Base-by-base conservation (phyloP, 2,113 vertebrate genomes). In the Stegostoma tigrinum region DNA sequence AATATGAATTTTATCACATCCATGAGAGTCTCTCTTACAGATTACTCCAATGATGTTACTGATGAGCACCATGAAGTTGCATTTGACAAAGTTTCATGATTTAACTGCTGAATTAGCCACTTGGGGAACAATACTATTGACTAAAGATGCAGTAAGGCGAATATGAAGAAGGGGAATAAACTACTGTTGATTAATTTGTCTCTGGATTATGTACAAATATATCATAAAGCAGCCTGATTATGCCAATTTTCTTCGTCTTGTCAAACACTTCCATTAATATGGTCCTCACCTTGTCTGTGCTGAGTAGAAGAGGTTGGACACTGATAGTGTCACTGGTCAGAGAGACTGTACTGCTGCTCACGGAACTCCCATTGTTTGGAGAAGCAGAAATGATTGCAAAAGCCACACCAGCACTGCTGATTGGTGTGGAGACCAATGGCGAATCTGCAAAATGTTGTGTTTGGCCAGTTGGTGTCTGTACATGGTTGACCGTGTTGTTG, bases 301-400 rank as follows among this genome's bases (percentile, higher is more conserved):
- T 98, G 97, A 98, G 98, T 97, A 98, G 97, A 61, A 98, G 98
- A 0, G 98, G 98, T 95, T 98, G 98, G 87, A 99, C 99, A 96
- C 98, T 98, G 96, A 99, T 97, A 93, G 98, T 97, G 95, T 99
- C 98, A 10, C 97, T 98, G 97, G 98, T 97, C 96, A 98, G 96
- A 0, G 98, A 98, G 96, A 98, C 97, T 4, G 98, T 96, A 48
- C 97, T 97, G 91, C 97, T 97, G 96, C 96, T 96, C 94, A 97
- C 61, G 0, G 98, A 96, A 55, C 96, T 64, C 27, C 97, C 97
- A 97, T 97, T 97, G 96, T 97, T 97, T 90, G 98, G 97, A 8
- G 98, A 98, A 24, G 98, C 97, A 96, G 99, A 98, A 96, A 99
- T 98, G 97, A 99, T 98, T 97, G 99, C 99, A 15, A 98, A 99